Evolutionary conservation across 2,113 vertebrate species (phyloP), one percentile per base, ranked within the genome.

Genomic region (Bubalus kerabau): DNA sequence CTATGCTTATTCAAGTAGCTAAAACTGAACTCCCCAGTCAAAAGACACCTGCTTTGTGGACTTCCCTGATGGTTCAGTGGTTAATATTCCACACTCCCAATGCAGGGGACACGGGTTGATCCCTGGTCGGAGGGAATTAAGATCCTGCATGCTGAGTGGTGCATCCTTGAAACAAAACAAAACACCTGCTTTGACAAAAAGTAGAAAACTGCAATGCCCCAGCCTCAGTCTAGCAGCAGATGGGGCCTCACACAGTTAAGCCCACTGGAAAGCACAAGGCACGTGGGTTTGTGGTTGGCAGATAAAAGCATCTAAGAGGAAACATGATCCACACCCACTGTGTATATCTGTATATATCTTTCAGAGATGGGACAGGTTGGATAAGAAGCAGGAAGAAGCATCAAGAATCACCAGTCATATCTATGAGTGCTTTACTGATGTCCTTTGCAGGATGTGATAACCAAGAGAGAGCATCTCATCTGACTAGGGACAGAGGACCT

Each of bases 401-500:
- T 8, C 11, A 2, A 26, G 76, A 83, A 30, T 3, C 74, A 1
- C 24, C 40, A 30, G 40, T 14, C 14, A 43, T 7, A 4, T 5
- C 3, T 28, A 2, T 0, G 3, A 10, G 52, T 1, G 2, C 36
- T 7, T n/a, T 40, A 0, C n/a, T 5, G 24, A 7, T n/a, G 26
- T 5, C 12, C 32, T 67, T 1, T 3, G 12, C 11, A 11, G 95
- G 28, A 28, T 0, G 1, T 6, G 16, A 2, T 21, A 3, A 80
- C 76, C 43, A 10, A 80, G 3, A 52, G 13, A 14, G 3, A 48
- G 9, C 84, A 16, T 32, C 32, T 0, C 2, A 3, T 10, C 0
- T 0, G 32, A 14, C 13, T 4, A 0, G 21, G 0, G 1, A 43
- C 2, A 1, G 5, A 8, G 3, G 3, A 0, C 6, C 43, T 0